Evolutionary conservation across 2,797 vertebrate genomes (phyloP).

Genomic region (Remorina albescens): DNA sequence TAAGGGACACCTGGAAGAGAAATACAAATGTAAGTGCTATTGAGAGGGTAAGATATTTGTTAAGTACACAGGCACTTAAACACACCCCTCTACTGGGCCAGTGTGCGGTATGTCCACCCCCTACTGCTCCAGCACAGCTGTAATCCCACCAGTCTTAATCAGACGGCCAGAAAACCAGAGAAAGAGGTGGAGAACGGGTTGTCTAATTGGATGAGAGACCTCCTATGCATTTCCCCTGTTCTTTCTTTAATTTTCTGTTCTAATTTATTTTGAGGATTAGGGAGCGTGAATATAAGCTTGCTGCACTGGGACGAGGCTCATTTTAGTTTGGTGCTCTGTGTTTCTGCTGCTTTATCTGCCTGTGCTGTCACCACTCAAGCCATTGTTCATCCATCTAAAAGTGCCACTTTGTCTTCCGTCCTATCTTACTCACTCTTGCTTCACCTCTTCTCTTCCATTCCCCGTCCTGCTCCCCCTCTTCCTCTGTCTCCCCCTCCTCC

Average conservation of each 20-base stretch:
- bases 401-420: constrained; percentile 53
- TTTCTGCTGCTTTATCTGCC: constrained; percentile 62
- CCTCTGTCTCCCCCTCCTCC: constrained; percentile 11
- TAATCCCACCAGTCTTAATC: constrained; percentile 70
- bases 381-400: constrained; percentile 63
- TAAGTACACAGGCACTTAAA: constrained; percentile 19
- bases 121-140: constrained; percentile 28
- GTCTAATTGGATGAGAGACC: constrained; percentile 81
- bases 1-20: constrained; percentile 97
- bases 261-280: constrained; percentile 74
- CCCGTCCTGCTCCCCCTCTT: constrained; percentile 2
- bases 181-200: constrained; percentile 39
- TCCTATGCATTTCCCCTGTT: constrained; percentile 63
- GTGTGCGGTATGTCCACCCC: constrained; percentile 20
- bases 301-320: constrained; percentile 64
- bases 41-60: constrained; percentile 14
- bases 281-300: constrained; percentile 58
- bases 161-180: constrained; percentile 46
- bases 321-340: constrained; percentile 59
- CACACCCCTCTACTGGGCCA: neutral
- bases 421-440: constrained; percentile 57
- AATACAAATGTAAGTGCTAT: constrained; percentile 93
- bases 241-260: constrained; percentile 73
- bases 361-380: constrained; percentile 56
- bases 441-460: constrained; percentile 27